Percentiles rank a stretch among this genome's conserved stretches.
Conservation (phyloP, 2,113 vertebrate genomes). For the Myiozetetes cayanensis region DNA sequence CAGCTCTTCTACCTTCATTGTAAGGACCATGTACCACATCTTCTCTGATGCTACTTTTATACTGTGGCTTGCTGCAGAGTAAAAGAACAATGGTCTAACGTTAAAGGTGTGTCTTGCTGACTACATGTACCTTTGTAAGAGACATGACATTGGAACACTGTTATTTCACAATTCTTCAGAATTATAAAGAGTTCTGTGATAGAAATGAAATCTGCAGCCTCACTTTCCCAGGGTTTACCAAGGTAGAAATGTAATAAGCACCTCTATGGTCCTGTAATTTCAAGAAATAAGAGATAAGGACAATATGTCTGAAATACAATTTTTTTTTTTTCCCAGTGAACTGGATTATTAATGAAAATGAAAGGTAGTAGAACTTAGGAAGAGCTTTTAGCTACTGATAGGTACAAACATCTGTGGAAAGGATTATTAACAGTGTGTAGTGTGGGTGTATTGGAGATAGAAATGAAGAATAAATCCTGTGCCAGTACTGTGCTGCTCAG, state of each 20-base stretch:
- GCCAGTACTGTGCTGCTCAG: background rate
- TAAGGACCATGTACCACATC: background rate
- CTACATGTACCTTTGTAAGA: background rate
- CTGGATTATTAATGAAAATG: background rate
- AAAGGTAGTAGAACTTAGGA: background rate
- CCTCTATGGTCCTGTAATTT: background rate
- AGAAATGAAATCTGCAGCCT: background rate
- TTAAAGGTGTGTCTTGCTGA: background rate
- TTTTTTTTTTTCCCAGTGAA: background rate
- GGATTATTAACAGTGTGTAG: background rate
- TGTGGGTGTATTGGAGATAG: background rate
- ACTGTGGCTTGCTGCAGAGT: background rate
- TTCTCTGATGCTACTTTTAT: background rate
- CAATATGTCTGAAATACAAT: background rate
- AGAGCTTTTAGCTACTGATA: background rate
- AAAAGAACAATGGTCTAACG: background rate
- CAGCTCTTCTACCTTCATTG: background rate
- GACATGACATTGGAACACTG: background rate
- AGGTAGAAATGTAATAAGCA: background rate
- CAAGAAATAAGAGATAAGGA: background rate
- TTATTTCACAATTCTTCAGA: background rate
- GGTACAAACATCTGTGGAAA: background rate
- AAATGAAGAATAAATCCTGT: background rate
- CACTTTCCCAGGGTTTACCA: background rate
- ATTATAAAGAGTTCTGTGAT: background rate